Percentiles rank a stretch among this genome's conserved stretches.
Conservation (phyloP, 2,113 vertebrate genomes). For the Pseudorasbora parva region DNA sequence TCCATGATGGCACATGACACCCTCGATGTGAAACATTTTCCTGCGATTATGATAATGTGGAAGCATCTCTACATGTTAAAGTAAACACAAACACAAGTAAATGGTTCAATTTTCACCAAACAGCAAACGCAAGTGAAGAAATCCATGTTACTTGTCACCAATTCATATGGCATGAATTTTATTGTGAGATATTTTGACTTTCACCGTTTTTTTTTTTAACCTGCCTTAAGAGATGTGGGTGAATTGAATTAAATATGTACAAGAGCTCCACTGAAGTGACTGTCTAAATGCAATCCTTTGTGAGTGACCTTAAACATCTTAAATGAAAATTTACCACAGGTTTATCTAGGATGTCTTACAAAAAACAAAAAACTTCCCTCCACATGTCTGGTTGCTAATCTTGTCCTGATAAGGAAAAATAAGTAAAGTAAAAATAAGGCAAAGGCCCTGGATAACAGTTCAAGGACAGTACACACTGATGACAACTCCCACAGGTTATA, state of each 20-base stretch:
- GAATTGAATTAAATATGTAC: neutral
- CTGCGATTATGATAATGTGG: neutral
- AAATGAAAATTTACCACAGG: too few species aligned
- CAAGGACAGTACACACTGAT: neutral
- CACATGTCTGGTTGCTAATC: neutral
- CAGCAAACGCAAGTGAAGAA: neutral
- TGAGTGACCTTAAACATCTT: neutral
- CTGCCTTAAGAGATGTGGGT: neutral
- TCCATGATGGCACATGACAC: neutral
- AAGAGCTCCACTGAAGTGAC: neutral
- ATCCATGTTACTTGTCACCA: neutral
- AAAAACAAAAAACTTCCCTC: neutral
- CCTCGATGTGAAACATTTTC: slow-evolving; percentile 16
- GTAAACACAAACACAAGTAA: neutral
- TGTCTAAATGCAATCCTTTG: neutral
- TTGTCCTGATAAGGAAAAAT: neutral
- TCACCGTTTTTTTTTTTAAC: neutral
- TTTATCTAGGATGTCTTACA: too few species aligned
- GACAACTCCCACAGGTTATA: neutral
- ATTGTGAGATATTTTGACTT: neutral
- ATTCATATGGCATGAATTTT: neutral
- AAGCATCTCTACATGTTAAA: neutral
- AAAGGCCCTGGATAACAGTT: neutral
- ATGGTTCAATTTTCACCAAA: neutral
- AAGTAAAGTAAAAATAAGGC: neutral